Base-by-base conservation (phyloP, 2,888 invertebrate species). In the Operophtera brumata region DNA sequence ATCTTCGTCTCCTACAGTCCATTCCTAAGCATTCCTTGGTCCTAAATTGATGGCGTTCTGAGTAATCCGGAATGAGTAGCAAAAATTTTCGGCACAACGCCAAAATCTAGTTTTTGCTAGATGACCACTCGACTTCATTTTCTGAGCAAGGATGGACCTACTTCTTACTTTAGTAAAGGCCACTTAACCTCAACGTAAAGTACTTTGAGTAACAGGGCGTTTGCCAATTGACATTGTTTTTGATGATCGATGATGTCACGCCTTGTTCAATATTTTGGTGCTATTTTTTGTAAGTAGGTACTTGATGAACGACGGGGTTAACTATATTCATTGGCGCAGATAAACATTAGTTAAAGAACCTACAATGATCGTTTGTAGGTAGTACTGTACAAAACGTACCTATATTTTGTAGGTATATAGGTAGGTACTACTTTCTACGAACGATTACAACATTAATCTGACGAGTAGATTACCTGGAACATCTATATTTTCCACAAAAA, bases 1-100 rank as follows among this genome's bases (percentile, higher is more conserved):
- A 71, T 77, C 72, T 74, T 59, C 47, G 25, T 45, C 20, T 55
- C 13, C 14, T 47, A 47, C 26, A 41, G 44, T 26, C n/a, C 13
- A 28, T 42, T 55, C 30, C 52, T 44, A 30, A 14, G 26, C 35
- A 25, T 12, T 37, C 36, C 10, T 36, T 32, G 32, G 9, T 14
- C 40, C 20, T 41, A 30, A 47, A 50, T 57, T 47, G n/a, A 49
- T 53, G 12, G 36, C 30, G 13, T 47, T 32, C 32, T 8, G 13
- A 39, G 35, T 28, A 41, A 35, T 43, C 25, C 8, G 7, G 11
- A 41, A 41, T 13, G 20, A 37, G 41, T 34, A 40, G 42, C 47
- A 44, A n/a, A 49, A 54, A 36, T 25, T 42, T 41, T 60, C 28
- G 60, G 55, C 54, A 46, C 10, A 35, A 20, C 35, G 60, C 60